Percentiles rank a stretch among this genome's conserved stretches.
Evolutionary conservation across 2,888 invertebrate genomes (phyloP).

Genomic region (Aphodius sticticus): DNA sequence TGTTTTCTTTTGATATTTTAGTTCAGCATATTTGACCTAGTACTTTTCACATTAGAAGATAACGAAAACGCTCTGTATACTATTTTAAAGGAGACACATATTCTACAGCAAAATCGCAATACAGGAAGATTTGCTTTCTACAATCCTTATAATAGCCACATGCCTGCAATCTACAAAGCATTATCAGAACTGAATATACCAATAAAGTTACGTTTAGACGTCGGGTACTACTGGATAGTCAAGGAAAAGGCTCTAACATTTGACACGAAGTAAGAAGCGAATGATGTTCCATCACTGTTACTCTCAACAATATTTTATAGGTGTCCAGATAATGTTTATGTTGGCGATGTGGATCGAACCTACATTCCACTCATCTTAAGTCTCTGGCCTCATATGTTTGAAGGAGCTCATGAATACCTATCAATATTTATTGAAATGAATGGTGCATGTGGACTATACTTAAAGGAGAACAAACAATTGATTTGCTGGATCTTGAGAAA

Average conservation of each 20-base stretch:
- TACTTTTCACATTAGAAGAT: constrained; percentile 50
- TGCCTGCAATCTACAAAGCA: constrained; percentile 25
- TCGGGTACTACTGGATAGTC: constrained; percentile 24
- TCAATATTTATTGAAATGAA: constrained; percentile 34
- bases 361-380: constrained; percentile 8
- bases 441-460: constrained; percentile 31
- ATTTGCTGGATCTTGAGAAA: constrained; percentile 34
- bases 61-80: constrained; percentile 42
- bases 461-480: constrained; percentile 31
- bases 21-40: constrained; percentile 44
- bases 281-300: background rate
- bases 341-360: background rate
- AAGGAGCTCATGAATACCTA: constrained; percentile 39
- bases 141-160: constrained; percentile 25
- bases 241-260: constrained; percentile 30
- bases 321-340: constrained; percentile 15
- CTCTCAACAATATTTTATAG: constrained; percentile 9
- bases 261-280: constrained; percentile 10
- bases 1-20: constrained; percentile 23
- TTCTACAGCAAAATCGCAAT: constrained; percentile 11
- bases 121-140: constrained; percentile 21
- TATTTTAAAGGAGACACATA: constrained; percentile 43
- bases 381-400: constrained; percentile 44
- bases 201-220: constrained; percentile 15
- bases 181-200: constrained; percentile 28